Evolutionary conservation across 2,797 vertebrate species (phyloP).

Genomic region (Tapera naevia): DNA sequence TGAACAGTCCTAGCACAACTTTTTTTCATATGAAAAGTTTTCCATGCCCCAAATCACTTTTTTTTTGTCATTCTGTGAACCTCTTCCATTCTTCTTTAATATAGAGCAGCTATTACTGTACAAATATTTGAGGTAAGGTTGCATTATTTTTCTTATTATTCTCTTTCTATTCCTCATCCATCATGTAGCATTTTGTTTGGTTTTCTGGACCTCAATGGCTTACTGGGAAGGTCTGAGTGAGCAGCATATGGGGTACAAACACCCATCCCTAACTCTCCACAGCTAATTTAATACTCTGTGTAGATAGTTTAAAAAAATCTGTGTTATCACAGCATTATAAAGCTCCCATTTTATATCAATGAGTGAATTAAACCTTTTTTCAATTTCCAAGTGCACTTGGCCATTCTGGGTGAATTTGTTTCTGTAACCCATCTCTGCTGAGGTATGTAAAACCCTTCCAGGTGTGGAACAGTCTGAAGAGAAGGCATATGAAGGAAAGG

Average conservation of each 20-base stretch:
- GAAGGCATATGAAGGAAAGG: neutral
- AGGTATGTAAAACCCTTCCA: neutral
- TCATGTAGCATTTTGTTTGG: neutral
- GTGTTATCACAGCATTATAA: neutral
- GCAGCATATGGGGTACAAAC: neutral
- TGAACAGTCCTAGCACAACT: neutral
- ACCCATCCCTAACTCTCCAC: neutral
- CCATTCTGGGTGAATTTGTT: neutral
- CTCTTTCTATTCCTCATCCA: neutral
- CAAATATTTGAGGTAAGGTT: neutral
- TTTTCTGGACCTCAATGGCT: neutral
- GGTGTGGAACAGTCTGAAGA: neutral
- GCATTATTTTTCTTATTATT: neutral
- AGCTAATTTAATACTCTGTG: neutral
- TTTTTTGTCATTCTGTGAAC: neutral
- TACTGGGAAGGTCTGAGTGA: neutral
- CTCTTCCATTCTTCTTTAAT: neutral
- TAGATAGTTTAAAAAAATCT: neutral
- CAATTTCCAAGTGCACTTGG: neutral
- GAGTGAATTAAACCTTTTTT: neutral
- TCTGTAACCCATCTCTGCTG: neutral
- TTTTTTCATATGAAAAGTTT: neutral
- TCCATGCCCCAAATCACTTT: neutral
- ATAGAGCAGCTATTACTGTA: neutral
- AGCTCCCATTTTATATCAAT: neutral